Conservation (phyloP, 2,113 vertebrate species). For the Chaetops frenatus region DNA sequence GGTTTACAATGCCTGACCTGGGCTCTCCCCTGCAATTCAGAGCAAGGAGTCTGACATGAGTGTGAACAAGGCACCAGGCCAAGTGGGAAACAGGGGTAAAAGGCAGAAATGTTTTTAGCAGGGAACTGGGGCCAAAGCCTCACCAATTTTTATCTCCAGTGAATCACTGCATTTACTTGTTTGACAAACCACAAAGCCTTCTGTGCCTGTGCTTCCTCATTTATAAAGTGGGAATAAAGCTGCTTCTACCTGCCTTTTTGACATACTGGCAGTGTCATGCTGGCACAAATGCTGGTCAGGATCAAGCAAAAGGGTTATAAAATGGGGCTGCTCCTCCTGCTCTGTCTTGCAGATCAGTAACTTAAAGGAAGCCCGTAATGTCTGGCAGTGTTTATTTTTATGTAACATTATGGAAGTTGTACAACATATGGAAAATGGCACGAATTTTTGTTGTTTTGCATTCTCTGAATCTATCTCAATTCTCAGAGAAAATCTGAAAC, state of each 20-base stretch:
- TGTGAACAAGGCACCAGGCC: not conserved
- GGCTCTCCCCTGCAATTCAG: not conserved
- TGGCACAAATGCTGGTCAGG: not conserved
- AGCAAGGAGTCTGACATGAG: not conserved
- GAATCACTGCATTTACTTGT: not conserved
- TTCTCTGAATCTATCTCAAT: not conserved
- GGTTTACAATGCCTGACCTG: not conserved
- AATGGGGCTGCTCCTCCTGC: not conserved
- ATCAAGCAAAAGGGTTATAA: not conserved
- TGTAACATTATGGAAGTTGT: not conserved
- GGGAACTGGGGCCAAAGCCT: not conserved
- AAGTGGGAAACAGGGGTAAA: not conserved
- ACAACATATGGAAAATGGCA: not conserved
- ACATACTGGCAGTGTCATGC: not conserved
- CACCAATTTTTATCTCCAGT: not conserved
- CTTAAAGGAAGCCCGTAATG: not conserved
- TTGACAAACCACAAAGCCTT: not conserved
- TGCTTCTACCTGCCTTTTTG: not conserved
- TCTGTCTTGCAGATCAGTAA: not conserved
- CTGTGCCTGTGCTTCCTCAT: not conserved
- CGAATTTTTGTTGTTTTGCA: not conserved
- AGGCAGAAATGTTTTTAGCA: not conserved
- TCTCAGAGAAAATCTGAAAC: not conserved
- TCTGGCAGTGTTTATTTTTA: slow-evolving; percentile 8
- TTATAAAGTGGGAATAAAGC: not conserved